phyloP scores from a whole-genome alignment of 1,140 invertebrate species.

The Pomacea maculata region DNA sequence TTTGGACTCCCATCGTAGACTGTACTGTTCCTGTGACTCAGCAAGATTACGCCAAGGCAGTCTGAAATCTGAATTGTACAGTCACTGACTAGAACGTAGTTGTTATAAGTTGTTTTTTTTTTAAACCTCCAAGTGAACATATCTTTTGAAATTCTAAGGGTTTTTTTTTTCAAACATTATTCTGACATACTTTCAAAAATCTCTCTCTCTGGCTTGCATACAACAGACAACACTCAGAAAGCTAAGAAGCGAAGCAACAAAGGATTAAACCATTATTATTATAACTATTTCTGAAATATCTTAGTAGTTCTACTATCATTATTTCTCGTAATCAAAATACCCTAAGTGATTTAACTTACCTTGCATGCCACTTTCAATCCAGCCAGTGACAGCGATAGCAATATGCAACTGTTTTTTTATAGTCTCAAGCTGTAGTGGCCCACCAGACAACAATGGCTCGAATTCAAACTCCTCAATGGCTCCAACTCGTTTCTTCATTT shows the following conservation, averaged over 20 bases:
- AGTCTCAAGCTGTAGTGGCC: slow-evolving; percentile 25
- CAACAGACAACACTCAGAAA: too few species aligned
- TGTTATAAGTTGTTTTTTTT: too few species aligned
- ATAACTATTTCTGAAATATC: background rate
- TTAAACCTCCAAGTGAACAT: too few species aligned
- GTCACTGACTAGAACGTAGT: background rate
- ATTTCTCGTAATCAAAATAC: background rate
- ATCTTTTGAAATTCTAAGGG: too few species aligned
- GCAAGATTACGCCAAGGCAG: slow-evolving; percentile 73
- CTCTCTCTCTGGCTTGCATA: too few species aligned
- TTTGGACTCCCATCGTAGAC: slow-evolving; percentile 75
- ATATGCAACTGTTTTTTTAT: slow-evolving; percentile 70
- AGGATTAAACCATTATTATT: background rate
- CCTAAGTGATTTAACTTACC: slow-evolving; percentile 16
- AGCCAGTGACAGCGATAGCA: slow-evolving; percentile 76
- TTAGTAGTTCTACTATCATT: background rate
- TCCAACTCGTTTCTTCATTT: slow-evolving; percentile 78
- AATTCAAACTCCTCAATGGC: slow-evolving; percentile 79
- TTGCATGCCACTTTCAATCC: slow-evolving; percentile 67
- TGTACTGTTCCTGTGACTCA: slow-evolving; percentile 77
- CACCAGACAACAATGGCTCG: slow-evolving; percentile 67
- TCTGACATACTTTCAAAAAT: too few species aligned
- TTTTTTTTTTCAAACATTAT: too few species aligned
- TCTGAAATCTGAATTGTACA: slow-evolving; percentile 63
- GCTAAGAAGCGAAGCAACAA: too few species aligned